A percentile compares a stretch with the other conserved stretches of the same genome.
Evolutionary conservation across 2,113 vertebrate species (phyloP).

Genomic region (Rostratula benghalensis): DNA sequence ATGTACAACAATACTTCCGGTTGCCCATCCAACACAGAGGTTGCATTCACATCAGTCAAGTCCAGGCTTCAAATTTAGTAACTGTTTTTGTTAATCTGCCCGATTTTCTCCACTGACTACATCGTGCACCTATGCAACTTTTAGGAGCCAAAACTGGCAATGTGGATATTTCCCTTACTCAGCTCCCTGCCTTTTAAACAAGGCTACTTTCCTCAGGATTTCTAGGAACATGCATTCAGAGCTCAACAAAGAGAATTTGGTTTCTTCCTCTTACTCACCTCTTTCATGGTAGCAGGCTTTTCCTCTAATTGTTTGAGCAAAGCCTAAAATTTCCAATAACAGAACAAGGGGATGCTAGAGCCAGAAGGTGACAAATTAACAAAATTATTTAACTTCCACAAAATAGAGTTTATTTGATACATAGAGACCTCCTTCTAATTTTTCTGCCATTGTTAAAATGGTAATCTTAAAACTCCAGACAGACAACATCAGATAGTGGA

Average conservation of each 20-base stretch:
- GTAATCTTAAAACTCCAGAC: background rate
- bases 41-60: background rate
- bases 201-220: background rate
- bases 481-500: background rate
- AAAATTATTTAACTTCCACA: background rate
- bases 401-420: background rate
- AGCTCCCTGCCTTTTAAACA: background rate
- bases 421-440: background rate
- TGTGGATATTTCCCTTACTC: background rate
- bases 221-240: background rate
- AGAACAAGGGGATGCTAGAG: background rate
- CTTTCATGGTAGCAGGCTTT: background rate
- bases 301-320: background rate
- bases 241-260: background rate
- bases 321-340: background rate
- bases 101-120: background rate
- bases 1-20: too few relatives aligned
- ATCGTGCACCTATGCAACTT: fast-evolving
- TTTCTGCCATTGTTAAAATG: background rate
- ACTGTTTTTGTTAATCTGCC: background rate
- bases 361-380: background rate
- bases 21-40: background rate
- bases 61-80: background rate
- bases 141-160: background rate
- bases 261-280: background rate